Evolutionary conservation across 2,888 invertebrate genomes (phyloP), one percentile per base, ranked within the genome.

Genomic region (Lepidochitona cinerea): DNA sequence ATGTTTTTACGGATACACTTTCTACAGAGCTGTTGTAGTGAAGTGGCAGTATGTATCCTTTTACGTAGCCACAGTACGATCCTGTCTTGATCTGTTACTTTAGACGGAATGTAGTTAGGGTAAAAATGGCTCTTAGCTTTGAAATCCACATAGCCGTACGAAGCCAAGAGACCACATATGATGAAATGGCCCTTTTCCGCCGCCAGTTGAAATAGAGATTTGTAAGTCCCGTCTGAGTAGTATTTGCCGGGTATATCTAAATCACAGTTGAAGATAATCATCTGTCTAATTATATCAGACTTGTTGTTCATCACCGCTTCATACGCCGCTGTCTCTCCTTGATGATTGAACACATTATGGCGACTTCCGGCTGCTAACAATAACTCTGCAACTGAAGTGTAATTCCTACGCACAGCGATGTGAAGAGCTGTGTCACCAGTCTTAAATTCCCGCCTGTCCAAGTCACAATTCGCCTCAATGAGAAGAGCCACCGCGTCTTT

Each of bases 381-480:
- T 32, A 88, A 82, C 49, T 87, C 87, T 9, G 87, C 88, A 68
- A 90, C 87, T 37, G 87, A 84, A 37, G 86, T 87, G 79, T 90
- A 90, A 80, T 90, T 90, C 80, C 89, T 84, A 74, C 88, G 86
- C 37, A 90, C 88, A 26, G 90, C 89, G 52, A 89, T 88, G 76
- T 90, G 90, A 32, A 90, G 83, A 0, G 89, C 89, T 0, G 89
- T 90, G 77, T 90, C 89, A 4, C 90, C 90, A 2, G 88, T 89
- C 80, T 89, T 88, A 79, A 88, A 89, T 79, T 90, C 89, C 7
- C 90, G 81, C 35, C 88, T 82, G 80, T 89, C 89, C 68, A 90
- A 82, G 81, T 90, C 87, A 81, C 89, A 89, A 74, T 81, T 83
- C 26, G 84, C 86, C 49, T 81, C 81, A 35, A 89, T 82, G 18